Evolutionary conservation across 2,113 vertebrate species (phyloP), one percentile per base, ranked within the genome.

Genomic region (Cyprinodon variegatus): DNA sequence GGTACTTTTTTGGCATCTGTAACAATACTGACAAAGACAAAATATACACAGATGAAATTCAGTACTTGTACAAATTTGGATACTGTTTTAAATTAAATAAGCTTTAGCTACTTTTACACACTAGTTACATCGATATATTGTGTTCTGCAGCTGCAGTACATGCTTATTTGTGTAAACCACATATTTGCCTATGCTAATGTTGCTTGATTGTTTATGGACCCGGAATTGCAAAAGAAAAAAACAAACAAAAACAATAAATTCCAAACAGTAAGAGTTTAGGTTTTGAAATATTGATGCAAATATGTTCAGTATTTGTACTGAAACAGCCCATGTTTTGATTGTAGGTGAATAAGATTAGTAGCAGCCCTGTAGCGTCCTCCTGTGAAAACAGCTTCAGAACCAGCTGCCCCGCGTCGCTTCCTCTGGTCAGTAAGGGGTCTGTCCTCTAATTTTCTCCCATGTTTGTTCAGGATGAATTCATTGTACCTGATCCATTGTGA

Each of bases 341-440:
- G 61, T 89, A 98, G 97, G 93, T 93, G 79, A 90, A 89, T 17
- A 96, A 95, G 22, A 62, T 93, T 0, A 94, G 94, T 45, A 93
- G 92, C 89, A 96, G 95, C 87, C 89, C 95, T 36, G 91, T 91
- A 61, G 93, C 93, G 0, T 96, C 96, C 79, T 95, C 95, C 75
- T 82, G 92, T 75, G 96, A 96, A 79, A 96, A 92, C 76, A 96
- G 95, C 84, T 96, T 96, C 90, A 93, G 94, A 61, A 87, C 81
- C 61, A 93, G 93, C 41, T 92, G 87, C 46, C 93, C 95, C 45
- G 82, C 94, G 2, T 94, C 93, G 22, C 93, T 98, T 88, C 94
- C 96, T 76, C 91, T 97, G 95, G 92, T 92, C 83, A 89, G 91
- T 90, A 77, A 17, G 70, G n/a, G 70, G 29, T 70, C 61, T 48